Base-by-base conservation (phyloP, 2,113 vertebrate species). In the Pantherophis guttatus region DNA sequence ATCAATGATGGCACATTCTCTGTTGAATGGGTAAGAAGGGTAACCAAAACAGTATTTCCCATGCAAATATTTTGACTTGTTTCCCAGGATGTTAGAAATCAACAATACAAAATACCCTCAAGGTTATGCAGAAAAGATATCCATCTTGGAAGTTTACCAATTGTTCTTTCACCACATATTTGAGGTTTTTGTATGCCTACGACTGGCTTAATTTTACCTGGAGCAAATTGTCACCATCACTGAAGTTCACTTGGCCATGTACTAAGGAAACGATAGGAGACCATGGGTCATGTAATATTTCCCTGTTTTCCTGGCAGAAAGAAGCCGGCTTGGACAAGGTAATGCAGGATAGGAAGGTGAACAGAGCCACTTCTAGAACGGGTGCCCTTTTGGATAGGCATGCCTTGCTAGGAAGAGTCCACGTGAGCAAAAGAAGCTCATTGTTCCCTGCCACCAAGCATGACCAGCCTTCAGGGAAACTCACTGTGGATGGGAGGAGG, bases 401-500 rank as follows among this genome's bases (percentile, higher is more conserved):
- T 54, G 24, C 3, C 96, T 93, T 55, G 65, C 88, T 95, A 92
- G 44, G 29, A 24, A 44, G 33, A 81, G 8, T 55, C 23, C 92
- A 87, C 19, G 39, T 95, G 96, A 94, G 94, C 91, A 93, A 91
- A 91, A 33, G 85, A 3, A 87, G 58, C 50, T 65, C 50, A 13
- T 93, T 87, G 89, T 97, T 97, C 97, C 96, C 95, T 97, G 96
- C 94, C 96, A 97, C 70, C 96, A 95, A 97, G 96, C 97, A 3
- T 97, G 96, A 96, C 96, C 94, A 95, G 96, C 96, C 95, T 93
- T 95, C 93, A 96, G 96, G 96, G 96, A 96, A 97, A 97, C 97
- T 97, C 96, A 95, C 95, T 52, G 48, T 94, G 95, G 90, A 91
- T 91, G 94, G 94, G 96, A 97, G 95, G 94, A 95, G 90, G 90